A percentile compares a stretch with the other conserved stretches of the same genome.
Conservation (phyloP, 2,888 invertebrate species). For the Apodemia zela region DNA sequence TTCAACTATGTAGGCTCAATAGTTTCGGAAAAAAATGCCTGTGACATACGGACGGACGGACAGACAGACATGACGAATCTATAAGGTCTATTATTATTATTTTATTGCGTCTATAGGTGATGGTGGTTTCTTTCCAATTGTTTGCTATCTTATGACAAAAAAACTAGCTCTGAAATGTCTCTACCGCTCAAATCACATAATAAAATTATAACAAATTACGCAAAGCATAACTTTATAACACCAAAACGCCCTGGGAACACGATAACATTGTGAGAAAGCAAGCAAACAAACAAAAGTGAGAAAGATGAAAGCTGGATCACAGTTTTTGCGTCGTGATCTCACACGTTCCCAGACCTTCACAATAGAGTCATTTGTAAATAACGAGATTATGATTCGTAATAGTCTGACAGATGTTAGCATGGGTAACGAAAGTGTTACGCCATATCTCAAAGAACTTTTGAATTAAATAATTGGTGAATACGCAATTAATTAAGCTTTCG, state of each 20-base stretch:
- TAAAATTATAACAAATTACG: slow-evolving; percentile 21
- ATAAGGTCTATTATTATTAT: no score
- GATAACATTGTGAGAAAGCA: slow-evolving; percentile 33
- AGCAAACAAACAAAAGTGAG: slow-evolving; percentile 49
- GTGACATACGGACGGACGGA: no score
- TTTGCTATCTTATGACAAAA: no score
- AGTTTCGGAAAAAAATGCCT: no score
- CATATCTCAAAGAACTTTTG: slow-evolving; percentile 46
- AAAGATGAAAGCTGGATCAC: slow-evolving; percentile 51
- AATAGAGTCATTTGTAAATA: slow-evolving; percentile 40
- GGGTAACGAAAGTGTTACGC: slow-evolving; percentile 56
- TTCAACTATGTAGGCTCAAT: no score
- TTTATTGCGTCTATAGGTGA: no score
- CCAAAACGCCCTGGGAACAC: slow-evolving; percentile 13
- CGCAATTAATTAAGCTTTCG: slow-evolving; percentile 53
- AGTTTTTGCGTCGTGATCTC: slow-evolving; percentile 39
- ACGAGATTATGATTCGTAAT: slow-evolving; percentile 34
- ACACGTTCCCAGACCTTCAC: slow-evolving; percentile 43
- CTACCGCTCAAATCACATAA: not conserved
- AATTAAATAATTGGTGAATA: slow-evolving; percentile 41
- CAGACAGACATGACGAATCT: no score
- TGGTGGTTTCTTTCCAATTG: no score
- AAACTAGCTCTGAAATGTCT: no score
- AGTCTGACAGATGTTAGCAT: slow-evolving; percentile 31
- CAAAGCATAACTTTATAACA: slow-evolving; percentile 22